Percentiles rank a stretch among this genome's conserved stretches.
phyloP scores from a whole-genome alignment of 2,888 invertebrate species.

The Priocnemis perturbator region DNA sequence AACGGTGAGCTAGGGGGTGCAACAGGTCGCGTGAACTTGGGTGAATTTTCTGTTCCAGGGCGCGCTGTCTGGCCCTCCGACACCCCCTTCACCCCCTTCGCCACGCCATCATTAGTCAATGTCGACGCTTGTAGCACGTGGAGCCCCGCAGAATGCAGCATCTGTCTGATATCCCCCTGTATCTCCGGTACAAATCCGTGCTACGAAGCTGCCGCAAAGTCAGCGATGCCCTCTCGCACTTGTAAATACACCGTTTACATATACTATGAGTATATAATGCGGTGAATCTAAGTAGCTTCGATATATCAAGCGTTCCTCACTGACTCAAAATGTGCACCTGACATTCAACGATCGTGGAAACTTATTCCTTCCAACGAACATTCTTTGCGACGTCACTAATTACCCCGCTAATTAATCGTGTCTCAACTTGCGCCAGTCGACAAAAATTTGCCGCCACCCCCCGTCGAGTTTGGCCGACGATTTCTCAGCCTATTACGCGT shows the following conservation, averaged over 20 bases:
- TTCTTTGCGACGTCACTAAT: too few species aligned
- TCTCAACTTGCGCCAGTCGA: conserved; percentile 13
- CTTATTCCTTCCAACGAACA: too few species aligned
- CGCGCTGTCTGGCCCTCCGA: conserved; percentile 69
- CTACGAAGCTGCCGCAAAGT: conserved; percentile 51
- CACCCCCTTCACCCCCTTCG: conserved; percentile 60
- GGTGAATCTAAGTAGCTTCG: not conserved
- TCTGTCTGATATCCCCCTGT: conserved; percentile 69
- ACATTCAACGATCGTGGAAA: too few species aligned
- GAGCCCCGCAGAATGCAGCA: conserved; percentile 69
- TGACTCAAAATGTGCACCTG: not conserved
- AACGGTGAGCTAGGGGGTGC: conserved; percentile 75
- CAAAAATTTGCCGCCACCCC: not conserved
- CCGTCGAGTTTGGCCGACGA: not conserved
- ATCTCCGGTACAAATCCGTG: conserved; percentile 65
- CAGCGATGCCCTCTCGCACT: conserved; percentile 31
- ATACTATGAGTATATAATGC: not conserved
- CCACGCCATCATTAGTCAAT: conserved; percentile 75
- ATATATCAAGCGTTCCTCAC: not conserved
- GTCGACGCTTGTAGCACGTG: conserved; percentile 72
- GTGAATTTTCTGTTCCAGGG: conserved; percentile 74
- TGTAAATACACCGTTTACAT: conserved; percentile 11
- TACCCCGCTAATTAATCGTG: too few species aligned
- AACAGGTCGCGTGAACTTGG: conserved; percentile 76
- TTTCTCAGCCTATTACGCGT: not conserved